phyloP scores from a whole-genome alignment of 2,888 invertebrate genomes.

The Drosophila pseudotakahashii region DNA sequence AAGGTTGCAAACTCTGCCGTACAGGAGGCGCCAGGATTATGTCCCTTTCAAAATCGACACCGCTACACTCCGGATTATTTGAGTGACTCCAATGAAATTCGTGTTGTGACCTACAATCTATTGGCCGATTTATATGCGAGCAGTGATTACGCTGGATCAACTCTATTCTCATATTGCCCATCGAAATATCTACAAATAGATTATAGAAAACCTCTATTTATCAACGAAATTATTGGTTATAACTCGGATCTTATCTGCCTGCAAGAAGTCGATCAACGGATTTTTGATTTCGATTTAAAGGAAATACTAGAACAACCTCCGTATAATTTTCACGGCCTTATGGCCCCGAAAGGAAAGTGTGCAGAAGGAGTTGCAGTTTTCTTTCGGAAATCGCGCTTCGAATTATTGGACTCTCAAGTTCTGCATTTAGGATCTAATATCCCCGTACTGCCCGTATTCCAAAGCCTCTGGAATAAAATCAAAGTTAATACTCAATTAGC shows the following conservation, averaged over 20 bases:
- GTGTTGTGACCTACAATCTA: constrained; percentile 95
- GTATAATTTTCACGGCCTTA: constrained; percentile 87
- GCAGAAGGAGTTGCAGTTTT: constrained; percentile 93
- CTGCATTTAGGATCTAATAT: constrained; percentile 87
- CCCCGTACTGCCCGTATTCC: constrained; percentile 85
- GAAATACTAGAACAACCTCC: constrained; percentile 85
- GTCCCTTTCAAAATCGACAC: constrained; percentile 93
- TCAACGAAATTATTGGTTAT: constrained; percentile 93
- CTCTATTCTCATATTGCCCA: constrained; percentile 94
- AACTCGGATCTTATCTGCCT: constrained; percentile 95
- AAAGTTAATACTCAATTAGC: constrained; percentile 86
- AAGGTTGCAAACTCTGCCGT: constrained; percentile 86
- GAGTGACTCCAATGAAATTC: constrained; percentile 83
- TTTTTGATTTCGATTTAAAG: constrained; percentile 89
- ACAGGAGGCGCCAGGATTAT: constrained; percentile 90
- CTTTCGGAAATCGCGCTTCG: constrained; percentile 89
- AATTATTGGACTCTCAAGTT: constrained; percentile 85
- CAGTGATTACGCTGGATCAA: constrained; percentile 89
- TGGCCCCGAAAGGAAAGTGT: constrained; percentile 89
- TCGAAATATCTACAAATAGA: constrained; percentile 91
- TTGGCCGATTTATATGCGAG: constrained; percentile 96
- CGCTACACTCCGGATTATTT: constrained; percentile 87
- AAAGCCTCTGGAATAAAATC: constrained; percentile 87
- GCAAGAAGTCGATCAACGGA: constrained; percentile 95
- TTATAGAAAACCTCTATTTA: constrained; percentile 93